A percentile compares a stretch with the other conserved stretches of the same genome.
Evolutionary conservation across 2,113 vertebrate genomes (phyloP).

Genomic region (Cyanoramphus novaezelandiae): DNA sequence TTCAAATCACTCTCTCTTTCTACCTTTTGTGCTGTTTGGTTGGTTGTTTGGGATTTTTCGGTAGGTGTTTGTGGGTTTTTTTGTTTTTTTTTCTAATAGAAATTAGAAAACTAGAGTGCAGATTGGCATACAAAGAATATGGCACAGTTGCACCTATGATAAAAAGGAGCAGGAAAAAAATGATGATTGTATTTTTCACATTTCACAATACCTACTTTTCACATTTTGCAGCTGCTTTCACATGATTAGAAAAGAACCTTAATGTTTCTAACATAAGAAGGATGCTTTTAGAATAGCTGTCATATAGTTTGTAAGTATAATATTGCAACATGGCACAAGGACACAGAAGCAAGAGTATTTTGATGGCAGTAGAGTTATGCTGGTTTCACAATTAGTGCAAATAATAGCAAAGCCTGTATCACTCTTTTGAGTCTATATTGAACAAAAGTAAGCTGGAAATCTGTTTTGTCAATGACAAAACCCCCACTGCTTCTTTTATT

Average conservation of each 20-base stretch:
- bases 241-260: neutral
- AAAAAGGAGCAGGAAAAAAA: neutral
- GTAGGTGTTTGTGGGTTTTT: neutral
- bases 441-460: neutral
- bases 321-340: neutral
- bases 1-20: neutral
- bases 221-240: neutral
- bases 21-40: neutral
- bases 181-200: neutral
- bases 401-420: neutral
- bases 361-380: neutral
- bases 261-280: neutral
- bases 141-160: neutral
- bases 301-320: neutral
- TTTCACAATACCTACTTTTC: neutral
- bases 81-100: neutral
- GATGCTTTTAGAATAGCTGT: neutral
- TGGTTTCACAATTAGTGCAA: neutral
- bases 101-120: neutral
- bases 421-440: neutral
- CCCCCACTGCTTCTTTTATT: neutral
- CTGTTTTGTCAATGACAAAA: neutral
- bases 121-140: neutral
- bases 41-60: neutral
- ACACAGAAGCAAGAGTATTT: neutral